Evolutionary conservation across 2,888 invertebrate genomes (phyloP).

Genomic region (Isotomurus palustris): DNA sequence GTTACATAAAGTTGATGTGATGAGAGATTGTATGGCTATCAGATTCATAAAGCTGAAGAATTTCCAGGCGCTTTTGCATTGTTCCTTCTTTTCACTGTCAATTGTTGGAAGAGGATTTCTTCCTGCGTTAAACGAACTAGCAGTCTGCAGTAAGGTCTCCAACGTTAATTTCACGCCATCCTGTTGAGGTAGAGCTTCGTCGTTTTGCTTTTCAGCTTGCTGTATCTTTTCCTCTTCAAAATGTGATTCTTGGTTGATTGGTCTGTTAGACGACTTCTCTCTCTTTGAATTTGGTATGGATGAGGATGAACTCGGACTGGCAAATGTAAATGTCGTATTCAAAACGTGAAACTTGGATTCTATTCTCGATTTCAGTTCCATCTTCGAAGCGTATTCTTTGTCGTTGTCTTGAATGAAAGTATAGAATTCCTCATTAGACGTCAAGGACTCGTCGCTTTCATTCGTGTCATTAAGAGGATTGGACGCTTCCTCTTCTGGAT

Average conservation of each 20-base stretch:
- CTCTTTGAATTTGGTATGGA: not conserved
- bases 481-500: not conserved
- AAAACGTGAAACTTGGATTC: no score
- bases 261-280: no score
- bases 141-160: constrained; percentile 30
- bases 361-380: no score
- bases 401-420: no score
- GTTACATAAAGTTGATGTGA: constrained; percentile 27
- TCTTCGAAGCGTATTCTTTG: no score
- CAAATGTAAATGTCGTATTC: constrained; percentile 20
- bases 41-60: constrained; percentile 17
- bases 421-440: no score
- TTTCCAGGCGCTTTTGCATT: constrained; percentile 21
- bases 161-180: constrained; percentile 35
- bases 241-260: not conserved
- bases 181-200: no score
- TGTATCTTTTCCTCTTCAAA: not conserved
- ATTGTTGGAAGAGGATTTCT: constrained; percentile 27
- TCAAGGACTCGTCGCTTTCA: constrained; percentile 1
- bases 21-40: constrained; percentile 31
- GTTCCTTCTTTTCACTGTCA: constrained; percentile 16
- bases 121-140: constrained; percentile 33
- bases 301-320: not conserved
- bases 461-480: not conserved
- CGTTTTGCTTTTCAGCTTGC: not conserved